Conservation (phyloP, 2,888 invertebrate species). For the Chorisops tibialis region DNA sequence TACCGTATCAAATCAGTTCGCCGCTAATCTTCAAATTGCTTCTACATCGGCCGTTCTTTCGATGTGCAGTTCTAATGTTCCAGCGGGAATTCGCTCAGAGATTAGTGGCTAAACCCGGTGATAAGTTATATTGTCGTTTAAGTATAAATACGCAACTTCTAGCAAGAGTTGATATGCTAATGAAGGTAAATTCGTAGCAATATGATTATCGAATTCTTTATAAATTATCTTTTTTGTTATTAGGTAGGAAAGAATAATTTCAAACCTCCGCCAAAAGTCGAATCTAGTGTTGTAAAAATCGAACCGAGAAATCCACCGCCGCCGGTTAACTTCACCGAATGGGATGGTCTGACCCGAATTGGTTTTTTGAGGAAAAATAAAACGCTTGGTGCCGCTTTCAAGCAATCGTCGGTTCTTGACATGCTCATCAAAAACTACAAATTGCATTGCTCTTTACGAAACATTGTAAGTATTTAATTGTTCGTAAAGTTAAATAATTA, state of each 20-base stretch:
- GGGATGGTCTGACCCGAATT: slow-evolving; percentile 96
- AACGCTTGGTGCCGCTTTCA: slow-evolving; percentile 86
- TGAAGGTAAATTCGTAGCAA: slow-evolving; percentile 66
- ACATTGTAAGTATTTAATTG: slow-evolving; percentile 58
- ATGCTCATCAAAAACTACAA: slow-evolving; percentile 89
- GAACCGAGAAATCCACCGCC: slow-evolving; percentile 98
- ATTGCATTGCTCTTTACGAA: slow-evolving; percentile 81
- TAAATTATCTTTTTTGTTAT: slow-evolving; percentile 47
- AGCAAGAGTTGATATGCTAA: slow-evolving; percentile 90
- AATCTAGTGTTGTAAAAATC: slow-evolving; percentile 95
- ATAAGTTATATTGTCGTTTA: slow-evolving; percentile 92
- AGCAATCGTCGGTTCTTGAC: slow-evolving; percentile 77
- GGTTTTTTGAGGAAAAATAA: slow-evolving; percentile 96
- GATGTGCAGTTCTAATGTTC: slow-evolving; percentile 98
- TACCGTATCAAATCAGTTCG: slow-evolving; percentile 97
- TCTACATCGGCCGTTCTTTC: slow-evolving; percentile 76
- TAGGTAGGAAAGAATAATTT: slow-evolving; percentile 97
- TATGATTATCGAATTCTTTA: slow-evolving; percentile 19
- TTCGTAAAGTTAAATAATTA: no score
- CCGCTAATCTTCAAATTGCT: slow-evolving; percentile 93
- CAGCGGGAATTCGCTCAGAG: slow-evolving; percentile 98
- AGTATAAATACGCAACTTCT: slow-evolving; percentile 95
- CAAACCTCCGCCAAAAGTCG: slow-evolving; percentile 97
- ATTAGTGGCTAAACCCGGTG: slow-evolving; percentile 94
- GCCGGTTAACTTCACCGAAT: slow-evolving; percentile 92